Conservation (phyloP, 2,113 vertebrate genomes). For the Heterotilapia buettikoferi region DNA sequence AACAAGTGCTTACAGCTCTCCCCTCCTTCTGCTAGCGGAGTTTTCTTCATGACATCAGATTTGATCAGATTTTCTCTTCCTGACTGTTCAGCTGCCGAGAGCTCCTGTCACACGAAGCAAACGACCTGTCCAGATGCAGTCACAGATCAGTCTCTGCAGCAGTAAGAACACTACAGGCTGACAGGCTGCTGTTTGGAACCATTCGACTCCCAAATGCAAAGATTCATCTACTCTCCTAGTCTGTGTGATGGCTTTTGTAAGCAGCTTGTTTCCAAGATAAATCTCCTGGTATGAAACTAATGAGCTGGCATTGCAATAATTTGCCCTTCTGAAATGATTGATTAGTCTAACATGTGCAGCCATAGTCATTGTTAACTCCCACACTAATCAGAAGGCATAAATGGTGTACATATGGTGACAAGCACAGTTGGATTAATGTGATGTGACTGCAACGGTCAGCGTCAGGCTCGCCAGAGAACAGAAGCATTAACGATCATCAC, state of each 20-base stretch:
- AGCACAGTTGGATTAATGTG: background rate
- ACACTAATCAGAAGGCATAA: background rate
- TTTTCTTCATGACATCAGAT: background rate
- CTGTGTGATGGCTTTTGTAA: background rate
- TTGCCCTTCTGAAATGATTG: background rate
- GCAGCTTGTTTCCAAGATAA: background rate
- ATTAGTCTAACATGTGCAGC: background rate
- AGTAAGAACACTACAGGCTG: background rate
- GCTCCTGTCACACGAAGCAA: background rate
- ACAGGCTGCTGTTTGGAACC: background rate
- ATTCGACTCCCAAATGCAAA: background rate
- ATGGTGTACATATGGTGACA: background rate
- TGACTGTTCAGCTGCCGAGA: background rate
- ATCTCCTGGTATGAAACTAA: background rate
- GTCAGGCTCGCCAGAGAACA: background rate
- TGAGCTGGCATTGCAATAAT: background rate
- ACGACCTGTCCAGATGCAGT: background rate
- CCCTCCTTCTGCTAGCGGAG: background rate
- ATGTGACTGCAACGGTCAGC: background rate
- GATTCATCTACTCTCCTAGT: background rate
- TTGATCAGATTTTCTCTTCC: constrained; percentile 3
- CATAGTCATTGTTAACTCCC: background rate
- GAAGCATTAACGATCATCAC: constrained; percentile 1
- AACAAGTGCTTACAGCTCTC: background rate
- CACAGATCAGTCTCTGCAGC: background rate